A percentile compares a stretch with the other conserved stretches of the same genome.
These are phyloP conservation scores for Capitella teleta DNA, from an alignment of 1,140 invertebrate species.

Conservation along the genomic window DNA sequence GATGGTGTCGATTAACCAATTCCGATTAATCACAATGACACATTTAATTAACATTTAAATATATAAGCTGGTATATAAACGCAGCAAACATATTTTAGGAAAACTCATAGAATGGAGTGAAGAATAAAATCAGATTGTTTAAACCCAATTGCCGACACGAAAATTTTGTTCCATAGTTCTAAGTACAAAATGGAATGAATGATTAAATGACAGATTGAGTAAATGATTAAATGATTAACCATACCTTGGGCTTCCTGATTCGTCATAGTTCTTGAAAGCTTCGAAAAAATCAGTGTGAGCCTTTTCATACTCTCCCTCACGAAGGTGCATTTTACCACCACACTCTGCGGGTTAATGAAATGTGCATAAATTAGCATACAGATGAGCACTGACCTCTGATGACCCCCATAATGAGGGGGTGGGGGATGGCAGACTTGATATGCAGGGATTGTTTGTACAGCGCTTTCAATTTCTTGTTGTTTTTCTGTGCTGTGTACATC, in stretches of 20 bases:
- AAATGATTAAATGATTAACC: not conserved
- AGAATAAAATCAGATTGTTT: no score
- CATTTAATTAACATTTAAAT: no score
- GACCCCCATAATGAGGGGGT: constrained; percentile 99
- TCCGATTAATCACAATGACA: no score
- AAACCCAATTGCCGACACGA: no score
- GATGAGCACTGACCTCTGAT: constrained; percentile 61
- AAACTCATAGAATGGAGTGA: no score
- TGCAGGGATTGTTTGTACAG: constrained; percentile 96
- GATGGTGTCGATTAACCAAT: no score
- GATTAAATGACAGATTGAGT: not conserved
- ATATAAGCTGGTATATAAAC: no score
- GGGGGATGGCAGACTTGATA: constrained; percentile 98
- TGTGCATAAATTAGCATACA: constrained; percentile 4
- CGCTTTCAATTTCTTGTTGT: constrained; percentile 95
- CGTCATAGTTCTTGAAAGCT: constrained; percentile 99
- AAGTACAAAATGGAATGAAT: no score
- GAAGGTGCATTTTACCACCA: constrained; percentile 98
- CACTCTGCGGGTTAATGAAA: constrained; percentile 59
- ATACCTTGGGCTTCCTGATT: constrained; percentile 86
- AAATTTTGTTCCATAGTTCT: no score
- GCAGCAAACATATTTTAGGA: no score
- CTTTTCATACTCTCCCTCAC: constrained; percentile 97
- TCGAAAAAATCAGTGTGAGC: constrained; percentile 99
- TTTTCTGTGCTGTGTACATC: constrained; percentile 99